Evolutionary conservation across 2,797 vertebrate genomes (phyloP).

Genomic region (Chanos chanos): DNA sequence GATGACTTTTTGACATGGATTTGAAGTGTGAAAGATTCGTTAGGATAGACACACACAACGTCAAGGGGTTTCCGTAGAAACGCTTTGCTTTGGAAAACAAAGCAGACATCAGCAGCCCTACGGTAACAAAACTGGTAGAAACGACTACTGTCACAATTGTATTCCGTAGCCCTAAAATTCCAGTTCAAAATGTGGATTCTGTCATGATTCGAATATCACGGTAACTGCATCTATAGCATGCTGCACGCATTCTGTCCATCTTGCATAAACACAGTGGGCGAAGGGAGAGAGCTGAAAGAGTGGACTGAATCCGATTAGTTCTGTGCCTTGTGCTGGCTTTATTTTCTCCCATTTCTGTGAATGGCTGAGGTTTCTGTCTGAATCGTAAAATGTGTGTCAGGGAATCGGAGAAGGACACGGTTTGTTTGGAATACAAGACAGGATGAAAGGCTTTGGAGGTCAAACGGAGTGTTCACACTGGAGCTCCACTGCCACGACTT

Average conservation of each 20-base stretch:
- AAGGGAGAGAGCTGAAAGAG: slow-evolving; percentile 21
- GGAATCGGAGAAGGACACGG: slow-evolving; percentile 28
- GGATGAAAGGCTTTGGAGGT: slow-evolving; percentile 47
- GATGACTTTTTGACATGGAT: too few relatives aligned
- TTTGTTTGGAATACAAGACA: slow-evolving; percentile 38
- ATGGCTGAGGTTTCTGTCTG: slow-evolving; percentile 15
- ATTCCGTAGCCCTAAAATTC: too few relatives aligned
- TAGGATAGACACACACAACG: too few relatives aligned
- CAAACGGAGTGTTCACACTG: slow-evolving; percentile 35
- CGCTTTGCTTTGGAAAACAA: too few relatives aligned
- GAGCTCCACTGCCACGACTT: slow-evolving; percentile 33
- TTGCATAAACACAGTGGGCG: slow-evolving; percentile 15
- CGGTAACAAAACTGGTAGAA: too few relatives aligned
- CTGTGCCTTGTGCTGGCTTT: slow-evolving; percentile 23
- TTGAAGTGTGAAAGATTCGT: too few relatives aligned
- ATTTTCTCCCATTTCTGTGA: slow-evolving; percentile 31
- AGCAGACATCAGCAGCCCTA: too few relatives aligned
- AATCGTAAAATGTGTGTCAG: slow-evolving; percentile 10
- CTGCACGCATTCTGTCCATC: slow-evolving; percentile 13
- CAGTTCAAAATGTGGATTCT: too few relatives aligned
- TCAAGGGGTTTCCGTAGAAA: too few relatives aligned
- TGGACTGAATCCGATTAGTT: slow-evolving; percentile 48
- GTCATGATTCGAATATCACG: too few relatives aligned
- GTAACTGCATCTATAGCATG: too few relatives aligned
- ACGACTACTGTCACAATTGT: too few relatives aligned